phyloP scores from a whole-genome alignment of 2,113 vertebrate species.

The Atherinomorus stipes region DNA sequence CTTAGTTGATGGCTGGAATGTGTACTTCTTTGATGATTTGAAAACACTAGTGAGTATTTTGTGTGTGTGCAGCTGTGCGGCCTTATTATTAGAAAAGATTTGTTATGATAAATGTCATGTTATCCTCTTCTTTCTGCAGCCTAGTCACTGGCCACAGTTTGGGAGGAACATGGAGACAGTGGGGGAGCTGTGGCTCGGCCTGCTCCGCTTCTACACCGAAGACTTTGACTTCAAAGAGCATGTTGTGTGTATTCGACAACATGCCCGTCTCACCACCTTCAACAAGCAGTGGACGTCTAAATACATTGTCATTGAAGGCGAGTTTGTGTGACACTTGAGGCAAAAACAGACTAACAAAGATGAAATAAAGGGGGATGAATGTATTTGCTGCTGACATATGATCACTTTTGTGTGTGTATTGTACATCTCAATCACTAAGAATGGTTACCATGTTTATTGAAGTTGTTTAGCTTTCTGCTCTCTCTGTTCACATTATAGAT shows the following conservation, averaged over 20 bases:
- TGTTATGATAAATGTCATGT: background rate
- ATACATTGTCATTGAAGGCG: slow-evolving; percentile 97
- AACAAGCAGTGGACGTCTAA: slow-evolving; percentile 98
- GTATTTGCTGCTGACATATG: too few relatives aligned
- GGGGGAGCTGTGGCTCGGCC: slow-evolving; percentile 93
- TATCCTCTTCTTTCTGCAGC: slow-evolving; percentile 71
- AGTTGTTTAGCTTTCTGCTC: background rate
- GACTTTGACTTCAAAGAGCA: slow-evolving; percentile 97
- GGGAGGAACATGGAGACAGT: slow-evolving; percentile 89
- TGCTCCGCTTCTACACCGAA: slow-evolving; percentile 95
- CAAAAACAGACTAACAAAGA: background rate
- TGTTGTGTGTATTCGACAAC: slow-evolving; percentile 92
- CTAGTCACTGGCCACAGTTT: slow-evolving; percentile 85
- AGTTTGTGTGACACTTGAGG: background rate
- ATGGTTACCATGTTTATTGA: too few relatives aligned
- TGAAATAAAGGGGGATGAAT: too few relatives aligned
- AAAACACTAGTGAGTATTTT: slow-evolving; percentile 80
- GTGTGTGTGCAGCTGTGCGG: background rate
- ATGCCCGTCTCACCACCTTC: slow-evolving; percentile 92
- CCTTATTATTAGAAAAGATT: too few relatives aligned
- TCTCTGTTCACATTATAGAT: slow-evolving; percentile 77
- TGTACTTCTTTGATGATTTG: slow-evolving; percentile 92
- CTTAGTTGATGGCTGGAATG: slow-evolving; percentile 93
- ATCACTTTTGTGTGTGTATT: too few relatives aligned
- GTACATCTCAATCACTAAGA: too few relatives aligned